These are phyloP conservation scores for Leucozona laternaria DNA, from an alignment of 2,888 invertebrate genomes.

Conservation along the genomic window DNA sequence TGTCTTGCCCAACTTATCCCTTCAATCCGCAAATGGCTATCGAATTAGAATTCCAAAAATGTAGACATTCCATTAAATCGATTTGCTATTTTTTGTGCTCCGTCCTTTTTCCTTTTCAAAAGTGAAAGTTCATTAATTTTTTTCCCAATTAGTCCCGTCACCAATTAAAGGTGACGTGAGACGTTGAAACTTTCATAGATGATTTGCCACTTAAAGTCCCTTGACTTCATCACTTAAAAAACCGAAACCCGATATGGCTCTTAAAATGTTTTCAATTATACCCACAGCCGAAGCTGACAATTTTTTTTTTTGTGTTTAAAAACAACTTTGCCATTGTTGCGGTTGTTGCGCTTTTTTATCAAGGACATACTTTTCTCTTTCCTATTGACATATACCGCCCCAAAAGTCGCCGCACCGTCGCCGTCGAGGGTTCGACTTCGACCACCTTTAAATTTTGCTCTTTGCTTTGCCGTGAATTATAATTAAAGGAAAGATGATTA, in stretches of 20 bases:
- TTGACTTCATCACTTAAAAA: constrained; percentile 57
- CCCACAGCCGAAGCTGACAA: constrained; percentile 42
- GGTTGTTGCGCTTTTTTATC: constrained; percentile 71
- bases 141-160: constrained; percentile 73
- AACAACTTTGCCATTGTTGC: constrained; percentile 67
- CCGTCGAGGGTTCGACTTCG: constrained; percentile 64
- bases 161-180: constrained; percentile 75
- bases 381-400: constrained; percentile 69
- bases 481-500: constrained; percentile 75
- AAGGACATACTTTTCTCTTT: constrained; percentile 54
- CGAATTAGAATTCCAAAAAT: constrained; percentile 72
- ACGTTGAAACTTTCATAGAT: constrained; percentile 73
- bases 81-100: constrained; percentile 22
- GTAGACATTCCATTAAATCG: constrained; percentile 60
- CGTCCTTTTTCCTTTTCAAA: constrained; percentile 26
- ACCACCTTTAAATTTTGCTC: constrained; percentile 67
- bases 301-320: constrained; percentile 24
- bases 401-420: not conserved
- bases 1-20: constrained; percentile 1
- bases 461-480: constrained; percentile 62
- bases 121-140: constrained; percentile 68
- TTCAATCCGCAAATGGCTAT: constrained; percentile 13
- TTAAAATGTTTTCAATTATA: constrained; percentile 74
- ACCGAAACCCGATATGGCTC: constrained; percentile 68
- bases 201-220: constrained; percentile 75